Percentiles rank a stretch among this genome's conserved stretches.
phyloP scores from a whole-genome alignment of 2,113 vertebrate genomes.

The Rhadina sibilatrix region DNA sequence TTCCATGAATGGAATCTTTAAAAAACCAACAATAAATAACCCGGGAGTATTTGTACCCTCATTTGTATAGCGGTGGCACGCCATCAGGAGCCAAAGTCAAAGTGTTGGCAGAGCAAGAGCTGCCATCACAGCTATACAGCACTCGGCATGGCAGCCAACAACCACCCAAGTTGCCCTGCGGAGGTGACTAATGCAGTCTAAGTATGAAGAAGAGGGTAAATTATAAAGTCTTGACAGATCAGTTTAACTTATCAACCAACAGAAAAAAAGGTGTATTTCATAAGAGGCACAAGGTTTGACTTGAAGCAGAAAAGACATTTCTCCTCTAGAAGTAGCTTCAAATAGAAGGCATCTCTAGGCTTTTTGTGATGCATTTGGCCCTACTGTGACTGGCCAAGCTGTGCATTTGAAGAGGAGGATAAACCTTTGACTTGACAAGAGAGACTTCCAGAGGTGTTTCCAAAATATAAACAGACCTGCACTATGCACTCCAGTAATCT shows the following conservation, averaged over 20 bases:
- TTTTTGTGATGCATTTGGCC: not conserved
- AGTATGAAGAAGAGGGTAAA: not conserved
- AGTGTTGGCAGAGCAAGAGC: not conserved
- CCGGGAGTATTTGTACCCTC: not conserved
- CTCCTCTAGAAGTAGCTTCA: not conserved
- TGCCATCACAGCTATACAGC: not conserved
- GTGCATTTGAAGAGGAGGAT: not conserved
- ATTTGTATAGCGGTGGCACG: not conserved
- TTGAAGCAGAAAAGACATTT: not conserved
- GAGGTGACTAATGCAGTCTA: not conserved
- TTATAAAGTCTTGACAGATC: not conserved
- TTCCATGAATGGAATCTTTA: not conserved
- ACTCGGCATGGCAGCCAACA: not conserved
- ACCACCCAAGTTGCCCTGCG: not conserved
- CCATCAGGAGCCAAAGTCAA: not conserved
- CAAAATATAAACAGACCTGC: not conserved
- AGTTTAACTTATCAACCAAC: not conserved
- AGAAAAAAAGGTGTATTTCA: not conserved
- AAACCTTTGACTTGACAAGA: not conserved
- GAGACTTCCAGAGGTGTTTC: not conserved
- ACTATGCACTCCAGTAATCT: not conserved
- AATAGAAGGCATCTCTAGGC: not conserved
- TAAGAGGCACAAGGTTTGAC: fast-evolving
- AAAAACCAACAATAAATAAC: fast-evolving
- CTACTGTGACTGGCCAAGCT: not conserved